These are phyloP conservation scores for Trissonchulus latispiculum DNA, from an alignment of 2,888 invertebrate genomes.

Conservation along the genomic window DNA sequence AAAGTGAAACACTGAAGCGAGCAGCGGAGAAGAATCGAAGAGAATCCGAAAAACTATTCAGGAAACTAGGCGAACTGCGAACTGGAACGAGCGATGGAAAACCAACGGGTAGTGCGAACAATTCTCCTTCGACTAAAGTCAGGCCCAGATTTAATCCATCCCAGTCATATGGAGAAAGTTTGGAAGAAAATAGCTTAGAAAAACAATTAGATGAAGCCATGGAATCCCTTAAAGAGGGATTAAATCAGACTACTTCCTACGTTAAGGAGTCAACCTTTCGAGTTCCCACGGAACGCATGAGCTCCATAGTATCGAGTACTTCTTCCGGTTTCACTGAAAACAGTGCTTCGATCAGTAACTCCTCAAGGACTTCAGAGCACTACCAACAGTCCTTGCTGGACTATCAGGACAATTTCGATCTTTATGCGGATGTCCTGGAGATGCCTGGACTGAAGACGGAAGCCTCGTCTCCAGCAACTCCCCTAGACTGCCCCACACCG, in stretches of 20 bases:
- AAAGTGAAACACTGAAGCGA: background rate
- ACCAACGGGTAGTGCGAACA: no score
- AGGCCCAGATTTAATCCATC: no score
- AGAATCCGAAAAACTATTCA: background rate
- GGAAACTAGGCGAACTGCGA: background rate
- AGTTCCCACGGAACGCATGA: background rate
- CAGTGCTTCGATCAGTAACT: background rate
- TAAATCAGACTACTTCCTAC: background rate
- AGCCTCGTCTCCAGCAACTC: background rate
- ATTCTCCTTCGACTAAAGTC: background rate
- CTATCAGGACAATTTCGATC: background rate
- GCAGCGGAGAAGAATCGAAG: background rate
- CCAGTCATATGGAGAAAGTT: no score
- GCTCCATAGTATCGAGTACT: background rate
- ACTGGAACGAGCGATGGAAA: background rate
- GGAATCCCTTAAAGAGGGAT: background rate
- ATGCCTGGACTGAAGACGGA: background rate
- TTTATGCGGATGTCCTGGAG: background rate
- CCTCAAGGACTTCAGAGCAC: background rate
- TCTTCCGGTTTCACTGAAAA: background rate
- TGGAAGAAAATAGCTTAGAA: background rate
- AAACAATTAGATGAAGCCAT: background rate
- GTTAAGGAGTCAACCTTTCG: background rate
- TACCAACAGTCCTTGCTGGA: background rate
- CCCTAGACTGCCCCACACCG: background rate